Evolutionary conservation across 2,113 vertebrate genomes (phyloP).

Genomic region (Oncorhynchus nerka): DNA sequence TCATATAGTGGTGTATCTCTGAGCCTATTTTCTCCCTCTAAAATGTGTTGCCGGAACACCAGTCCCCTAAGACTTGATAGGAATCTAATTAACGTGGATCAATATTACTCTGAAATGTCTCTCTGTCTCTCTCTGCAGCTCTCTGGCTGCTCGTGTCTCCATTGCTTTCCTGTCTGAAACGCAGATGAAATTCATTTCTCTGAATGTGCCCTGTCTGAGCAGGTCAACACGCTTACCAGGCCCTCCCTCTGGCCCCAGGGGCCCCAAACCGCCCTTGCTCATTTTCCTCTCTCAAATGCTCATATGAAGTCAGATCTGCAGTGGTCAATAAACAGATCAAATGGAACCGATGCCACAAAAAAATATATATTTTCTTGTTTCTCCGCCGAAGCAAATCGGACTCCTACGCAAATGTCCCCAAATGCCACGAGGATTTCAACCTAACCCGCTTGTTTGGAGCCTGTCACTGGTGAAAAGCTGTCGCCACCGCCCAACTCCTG

Average conservation of each 20-base stretch:
- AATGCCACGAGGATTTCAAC: background rate
- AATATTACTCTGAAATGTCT: constrained; percentile 74
- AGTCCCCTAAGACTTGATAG: constrained; percentile 72
- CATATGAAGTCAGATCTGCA: constrained; percentile 4
- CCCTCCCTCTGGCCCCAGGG: constrained; percentile 9
- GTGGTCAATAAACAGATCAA: constrained; percentile 14
- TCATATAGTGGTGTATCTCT: constrained; percentile 73
- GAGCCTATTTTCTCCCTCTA: constrained; percentile 62
- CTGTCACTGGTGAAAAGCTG: background rate
- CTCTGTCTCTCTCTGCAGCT: constrained; percentile 61
- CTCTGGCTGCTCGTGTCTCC: constrained; percentile 42
- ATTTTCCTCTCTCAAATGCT: constrained; percentile 8
- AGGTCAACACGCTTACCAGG: constrained; percentile 26
- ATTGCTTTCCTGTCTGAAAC: constrained; percentile 52
- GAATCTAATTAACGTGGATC: constrained; percentile 80
- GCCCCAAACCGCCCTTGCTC: background rate
- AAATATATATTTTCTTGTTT: background rate
- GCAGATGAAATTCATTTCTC: constrained; percentile 49
- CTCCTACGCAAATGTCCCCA: background rate
- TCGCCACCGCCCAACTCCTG: background rate
- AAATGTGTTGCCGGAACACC: constrained; percentile 71
- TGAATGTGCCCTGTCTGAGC: constrained; percentile 31
- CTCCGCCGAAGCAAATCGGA: background rate
- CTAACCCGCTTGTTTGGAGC: constrained; percentile 10
- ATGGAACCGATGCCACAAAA: constrained; percentile 1